A percentile compares a stretch with the other conserved stretches of the same genome.
Evolutionary conservation across 2,113 vertebrate species (phyloP).

Genomic region (Burhinus bistriatus): DNA sequence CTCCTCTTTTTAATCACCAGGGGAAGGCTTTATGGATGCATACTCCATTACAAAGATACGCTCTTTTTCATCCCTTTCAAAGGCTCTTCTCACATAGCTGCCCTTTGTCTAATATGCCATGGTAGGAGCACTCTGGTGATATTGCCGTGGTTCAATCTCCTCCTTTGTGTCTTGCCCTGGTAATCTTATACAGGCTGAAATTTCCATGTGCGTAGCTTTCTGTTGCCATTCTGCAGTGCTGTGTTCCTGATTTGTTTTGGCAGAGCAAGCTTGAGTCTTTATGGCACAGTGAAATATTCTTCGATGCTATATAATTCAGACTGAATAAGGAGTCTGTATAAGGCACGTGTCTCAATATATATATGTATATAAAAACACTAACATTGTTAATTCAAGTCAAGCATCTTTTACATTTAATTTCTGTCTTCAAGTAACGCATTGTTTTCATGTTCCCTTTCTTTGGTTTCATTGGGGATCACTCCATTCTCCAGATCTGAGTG

Average conservation of each 20-base stretch:
- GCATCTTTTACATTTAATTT: conserved; percentile 65
- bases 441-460: conserved; percentile 80
- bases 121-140: not conserved
- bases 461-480: conserved; percentile 77
- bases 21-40: conserved; percentile 16
- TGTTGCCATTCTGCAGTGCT: conserved; percentile 41
- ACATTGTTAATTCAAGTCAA: conserved; percentile 51
- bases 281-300: conserved; percentile 83
- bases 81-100: conserved; percentile 57
- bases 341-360: conserved; percentile 83
- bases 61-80: not conserved
- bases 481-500: conserved; percentile 81
- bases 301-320: conserved; percentile 75
- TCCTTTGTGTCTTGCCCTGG: not conserved
- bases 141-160: not conserved
- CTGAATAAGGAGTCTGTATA: conserved; percentile 78
- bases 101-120: not conserved
- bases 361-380: conserved; percentile 68
- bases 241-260: conserved; percentile 66
- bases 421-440: conserved; percentile 76
- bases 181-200: conserved; percentile 19
- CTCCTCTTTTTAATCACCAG: conserved; percentile 36
- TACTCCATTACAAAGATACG: conserved; percentile 3
- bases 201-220: conserved; percentile 27
- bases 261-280: conserved; percentile 75